Evolutionary conservation across 2,113 vertebrate species (phyloP).

Genomic region (Desmodus rotundus): DNA sequence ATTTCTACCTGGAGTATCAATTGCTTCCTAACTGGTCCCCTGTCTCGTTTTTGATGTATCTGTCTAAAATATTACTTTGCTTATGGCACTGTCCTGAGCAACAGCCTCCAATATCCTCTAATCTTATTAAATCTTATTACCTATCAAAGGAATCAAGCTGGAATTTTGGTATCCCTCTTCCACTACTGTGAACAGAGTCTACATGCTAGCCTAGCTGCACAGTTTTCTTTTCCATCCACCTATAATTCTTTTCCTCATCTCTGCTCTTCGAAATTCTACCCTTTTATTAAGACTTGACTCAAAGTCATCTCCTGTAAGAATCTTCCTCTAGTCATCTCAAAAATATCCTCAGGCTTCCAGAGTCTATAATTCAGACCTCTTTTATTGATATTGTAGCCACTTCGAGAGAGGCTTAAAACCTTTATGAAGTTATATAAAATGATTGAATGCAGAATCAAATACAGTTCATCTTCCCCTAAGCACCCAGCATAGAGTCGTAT

Average conservation of each 20-base stretch:
- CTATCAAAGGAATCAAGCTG: not conserved
- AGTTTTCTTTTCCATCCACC: not conserved
- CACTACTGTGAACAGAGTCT: not conserved
- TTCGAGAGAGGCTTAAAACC: not conserved
- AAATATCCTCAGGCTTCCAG: not conserved
- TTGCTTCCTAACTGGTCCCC: not conserved
- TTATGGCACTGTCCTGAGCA: not conserved
- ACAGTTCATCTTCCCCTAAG: conserved; percentile 11
- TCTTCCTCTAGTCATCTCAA: not conserved
- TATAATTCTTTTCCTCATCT: not conserved
- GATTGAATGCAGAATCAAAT: conserved; percentile 37
- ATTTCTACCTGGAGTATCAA: not conserved
- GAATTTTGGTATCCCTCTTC: not conserved
- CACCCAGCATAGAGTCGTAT: conserved; percentile 23
- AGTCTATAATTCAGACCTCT: conserved; percentile 23
- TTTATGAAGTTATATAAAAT: conserved; percentile 36
- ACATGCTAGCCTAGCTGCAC: not conserved
- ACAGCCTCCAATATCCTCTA: not conserved
- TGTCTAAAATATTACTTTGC: not conserved
- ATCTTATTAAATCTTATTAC: not conserved
- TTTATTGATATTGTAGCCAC: not conserved
- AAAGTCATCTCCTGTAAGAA: not conserved
- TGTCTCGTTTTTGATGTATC: not conserved
- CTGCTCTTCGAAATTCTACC: not conserved
- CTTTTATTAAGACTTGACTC: not conserved